Percentiles rank a stretch among this genome's conserved stretches.
Evolutionary conservation across 2,888 invertebrate genomes (phyloP).

Genomic region (Bugulina stolonifera): DNA sequence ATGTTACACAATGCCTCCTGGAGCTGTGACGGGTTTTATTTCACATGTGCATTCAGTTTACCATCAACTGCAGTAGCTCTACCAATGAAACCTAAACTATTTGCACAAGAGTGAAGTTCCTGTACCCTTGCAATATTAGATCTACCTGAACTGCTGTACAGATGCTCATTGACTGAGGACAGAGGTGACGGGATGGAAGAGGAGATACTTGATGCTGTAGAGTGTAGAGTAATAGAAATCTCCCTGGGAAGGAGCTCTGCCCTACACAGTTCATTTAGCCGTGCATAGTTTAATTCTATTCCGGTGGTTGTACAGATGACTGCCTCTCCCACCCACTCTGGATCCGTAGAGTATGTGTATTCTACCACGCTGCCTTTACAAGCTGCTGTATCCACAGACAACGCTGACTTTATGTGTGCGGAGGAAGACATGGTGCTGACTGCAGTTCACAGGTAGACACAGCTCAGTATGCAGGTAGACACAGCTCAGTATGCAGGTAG

Average conservation of each 20-base stretch:
- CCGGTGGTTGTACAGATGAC: background rate
- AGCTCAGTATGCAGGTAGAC: no score
- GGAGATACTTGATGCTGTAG: background rate
- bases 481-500: no score
- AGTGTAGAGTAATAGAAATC: background rate
- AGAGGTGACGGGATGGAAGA: background rate
- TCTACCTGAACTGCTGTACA: background rate
- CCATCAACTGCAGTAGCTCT: no score
- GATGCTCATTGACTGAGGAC: background rate
- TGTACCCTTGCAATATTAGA: no score
- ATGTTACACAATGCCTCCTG: no score
- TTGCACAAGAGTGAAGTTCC: no score
- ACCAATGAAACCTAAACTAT: no score
- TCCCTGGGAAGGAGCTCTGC: background rate
- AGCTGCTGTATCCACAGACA: background rate
- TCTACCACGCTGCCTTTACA: background rate
- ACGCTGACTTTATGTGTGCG: background rate
- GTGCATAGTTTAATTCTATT: background rate
- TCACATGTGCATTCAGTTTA: no score
- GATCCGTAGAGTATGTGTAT: background rate
- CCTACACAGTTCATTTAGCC: background rate
- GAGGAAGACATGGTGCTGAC: background rate
- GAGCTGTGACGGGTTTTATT: no score
- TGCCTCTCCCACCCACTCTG: conserved; percentile 4
- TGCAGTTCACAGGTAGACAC: no score